Percentiles rank a stretch among this genome's conserved stretches.
These are phyloP conservation scores for Sarcophaga carnaria DNA, from an alignment of 2,888 invertebrate genomes.

Conservation along the genomic window DNA sequence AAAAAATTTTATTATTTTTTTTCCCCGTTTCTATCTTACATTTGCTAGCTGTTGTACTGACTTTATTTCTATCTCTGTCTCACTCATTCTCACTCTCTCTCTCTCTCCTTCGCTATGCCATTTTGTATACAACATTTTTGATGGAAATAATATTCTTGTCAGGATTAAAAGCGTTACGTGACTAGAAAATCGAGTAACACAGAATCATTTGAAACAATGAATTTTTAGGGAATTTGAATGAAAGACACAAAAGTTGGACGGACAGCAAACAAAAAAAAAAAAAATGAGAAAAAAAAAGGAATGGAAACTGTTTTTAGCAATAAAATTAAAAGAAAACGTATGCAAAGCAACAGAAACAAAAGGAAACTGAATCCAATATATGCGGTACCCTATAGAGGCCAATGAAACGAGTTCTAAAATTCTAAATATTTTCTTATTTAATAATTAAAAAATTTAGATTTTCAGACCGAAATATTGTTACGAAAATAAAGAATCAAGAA, in stretches of 20 bases:
- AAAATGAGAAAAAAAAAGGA: not conserved
- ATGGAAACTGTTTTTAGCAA: too few relatives aligned
- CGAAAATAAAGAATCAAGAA: too few relatives aligned
- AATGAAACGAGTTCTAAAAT: too few relatives aligned
- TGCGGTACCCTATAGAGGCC: too few relatives aligned
- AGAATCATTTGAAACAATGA: conserved; percentile 65
- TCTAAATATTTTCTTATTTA: too few relatives aligned
- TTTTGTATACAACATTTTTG: conserved; percentile 70
- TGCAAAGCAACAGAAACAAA: not conserved
- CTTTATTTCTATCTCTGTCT: not conserved
- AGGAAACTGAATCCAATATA: not conserved
- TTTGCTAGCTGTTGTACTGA: conserved; percentile 23
- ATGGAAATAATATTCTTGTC: conserved; percentile 82
- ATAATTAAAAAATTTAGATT: too few relatives aligned
- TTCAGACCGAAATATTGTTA: too few relatives aligned
- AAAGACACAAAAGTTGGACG: conserved; percentile 9
- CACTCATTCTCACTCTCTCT: conserved; percentile 14
- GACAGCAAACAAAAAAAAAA: not conserved
- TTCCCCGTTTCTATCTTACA: not conserved
- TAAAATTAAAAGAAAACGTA: conserved; percentile 23
- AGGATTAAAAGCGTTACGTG: conserved; percentile 82
- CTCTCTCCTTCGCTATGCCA: conserved; percentile 24
- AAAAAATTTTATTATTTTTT: conserved; percentile 36
- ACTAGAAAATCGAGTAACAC: conserved; percentile 78
- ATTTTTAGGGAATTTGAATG: conserved; percentile 41